phyloP scores from a whole-genome alignment of 2,113 vertebrate genomes.

The Myiozetetes cayanensis region DNA sequence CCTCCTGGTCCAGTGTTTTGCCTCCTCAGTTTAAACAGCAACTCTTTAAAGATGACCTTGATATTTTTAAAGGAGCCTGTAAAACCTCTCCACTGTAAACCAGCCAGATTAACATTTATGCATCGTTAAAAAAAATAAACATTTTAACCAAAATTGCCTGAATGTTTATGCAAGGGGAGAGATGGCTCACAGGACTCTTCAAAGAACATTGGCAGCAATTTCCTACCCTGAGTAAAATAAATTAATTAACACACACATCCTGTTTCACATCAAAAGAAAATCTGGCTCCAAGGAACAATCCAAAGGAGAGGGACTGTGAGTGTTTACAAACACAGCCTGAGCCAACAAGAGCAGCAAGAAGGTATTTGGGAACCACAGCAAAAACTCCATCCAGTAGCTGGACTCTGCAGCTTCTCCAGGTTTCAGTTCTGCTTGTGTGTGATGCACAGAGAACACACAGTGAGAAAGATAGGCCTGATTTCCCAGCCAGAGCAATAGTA shows the following conservation, averaged over 20 bases:
- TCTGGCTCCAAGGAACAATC: conserved; percentile 34
- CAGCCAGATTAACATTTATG: conserved; percentile 44
- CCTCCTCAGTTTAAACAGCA: conserved; percentile 5
- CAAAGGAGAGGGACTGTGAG: background rate
- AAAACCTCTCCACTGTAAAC: conserved; percentile 17
- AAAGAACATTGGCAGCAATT: conserved; percentile 41
- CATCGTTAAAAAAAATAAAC: conserved; percentile 34
- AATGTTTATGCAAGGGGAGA: conserved; percentile 38
- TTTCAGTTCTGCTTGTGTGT: background rate
- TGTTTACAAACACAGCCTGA: conserved; percentile 52
- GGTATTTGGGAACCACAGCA: background rate
- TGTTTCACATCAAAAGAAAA: conserved; percentile 60
- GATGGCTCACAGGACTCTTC: conserved; percentile 18
- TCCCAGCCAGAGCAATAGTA: background rate
- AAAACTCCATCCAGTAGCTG: background rate
- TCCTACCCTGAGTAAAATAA: conserved; percentile 36
- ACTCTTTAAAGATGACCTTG: conserved; percentile 33
- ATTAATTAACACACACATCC: conserved; percentile 59
- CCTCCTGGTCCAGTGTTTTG: background rate
- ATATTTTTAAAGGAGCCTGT: conserved; percentile 35
- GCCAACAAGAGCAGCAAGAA: background rate
- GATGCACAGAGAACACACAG: background rate
- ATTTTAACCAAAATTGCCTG: conserved; percentile 52
- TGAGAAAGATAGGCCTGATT: background rate
- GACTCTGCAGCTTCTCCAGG: background rate